Evolutionary conservation across 2,113 vertebrate genomes (phyloP), one percentile per base, ranked within the genome.

Genomic region (Rhinopomastus cyanomelas): DNA sequence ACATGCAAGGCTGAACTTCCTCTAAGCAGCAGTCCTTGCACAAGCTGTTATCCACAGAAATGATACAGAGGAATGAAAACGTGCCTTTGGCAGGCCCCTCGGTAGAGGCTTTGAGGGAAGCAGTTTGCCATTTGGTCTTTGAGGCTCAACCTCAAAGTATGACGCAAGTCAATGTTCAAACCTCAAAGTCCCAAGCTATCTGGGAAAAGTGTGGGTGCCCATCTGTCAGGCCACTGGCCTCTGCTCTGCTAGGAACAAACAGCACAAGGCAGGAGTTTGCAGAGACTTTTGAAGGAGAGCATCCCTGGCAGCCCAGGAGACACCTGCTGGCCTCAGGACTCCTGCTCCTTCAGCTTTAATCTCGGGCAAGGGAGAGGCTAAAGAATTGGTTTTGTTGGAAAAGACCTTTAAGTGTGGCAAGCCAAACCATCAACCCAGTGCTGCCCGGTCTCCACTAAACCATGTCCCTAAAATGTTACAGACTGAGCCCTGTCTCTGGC

Each of bases 251-350:
- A 42, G 30, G 44, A n/a, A 48, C 62, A 65, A 61, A 16, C 37
- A 0, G 2, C 57, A 42, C 23, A 36, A 1, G 1, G 25, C 49
- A 27, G 66, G 29, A 60, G 53, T 20, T 10, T 21, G 67, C 57
- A 60, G 72, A 16, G n/a, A 25, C 12, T 19, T 30, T 19, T 53
- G 71, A 34, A 68, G 42, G 19, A 39, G 4, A 62, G 37, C 27
- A 32, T 25, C 46, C 46, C 57, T 2, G 1, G 71, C 49, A 92
- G 61, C 53, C 29, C 39, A 11, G 66, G 46, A 55, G n/a, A 65
- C n/a, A 34, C 30, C 46, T 1, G 3, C 74, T 46, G 0, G 0
- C 39, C 49, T 56, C 34, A 4, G 52, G 34, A 29, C 12, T 62
- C 34, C 60, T 68, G 30, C 51, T 80, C 25, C 69, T 44, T 8